These are phyloP conservation scores for Lepidiolamprologus cunningtoni DNA, from an alignment of 2,113 vertebrate species.

Conservation along the genomic window DNA sequence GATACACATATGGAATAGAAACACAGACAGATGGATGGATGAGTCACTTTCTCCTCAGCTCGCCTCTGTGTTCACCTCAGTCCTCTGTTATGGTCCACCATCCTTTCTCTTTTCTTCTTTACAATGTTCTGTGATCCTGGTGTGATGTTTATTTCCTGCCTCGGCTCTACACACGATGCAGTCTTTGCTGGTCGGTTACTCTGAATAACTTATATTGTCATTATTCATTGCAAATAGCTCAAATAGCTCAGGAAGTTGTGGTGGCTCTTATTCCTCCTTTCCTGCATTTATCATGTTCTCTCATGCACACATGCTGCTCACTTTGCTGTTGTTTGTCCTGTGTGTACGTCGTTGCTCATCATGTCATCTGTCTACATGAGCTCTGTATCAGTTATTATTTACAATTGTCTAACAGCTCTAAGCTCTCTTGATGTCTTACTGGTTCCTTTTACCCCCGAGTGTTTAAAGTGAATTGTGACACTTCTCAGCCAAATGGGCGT, in stretches of 20 bases:
- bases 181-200: conserved; percentile 12
- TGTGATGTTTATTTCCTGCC: conserved; percentile 19
- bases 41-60: background rate
- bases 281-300: background rate
- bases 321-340: background rate
- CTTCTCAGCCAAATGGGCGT: background rate
- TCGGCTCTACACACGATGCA: background rate
- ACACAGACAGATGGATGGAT: background rate
- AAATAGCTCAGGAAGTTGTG: background rate
- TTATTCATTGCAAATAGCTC: conserved; percentile 16
- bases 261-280: background rate
- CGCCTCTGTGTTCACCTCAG: background rate
- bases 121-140: background rate
- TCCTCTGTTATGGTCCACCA: background rate
- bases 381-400: background rate
- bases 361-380: background rate
- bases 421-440: background rate
- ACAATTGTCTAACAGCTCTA: background rate
- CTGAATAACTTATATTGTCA: conserved; percentile 18
- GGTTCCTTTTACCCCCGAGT: background rate
- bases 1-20: background rate
- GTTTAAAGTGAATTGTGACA: background rate
- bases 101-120: background rate
- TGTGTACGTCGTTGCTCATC: background rate
- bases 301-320: background rate